Conservation (phyloP, 1,140 invertebrate species). For the Paraescarpia echinospica region DNA sequence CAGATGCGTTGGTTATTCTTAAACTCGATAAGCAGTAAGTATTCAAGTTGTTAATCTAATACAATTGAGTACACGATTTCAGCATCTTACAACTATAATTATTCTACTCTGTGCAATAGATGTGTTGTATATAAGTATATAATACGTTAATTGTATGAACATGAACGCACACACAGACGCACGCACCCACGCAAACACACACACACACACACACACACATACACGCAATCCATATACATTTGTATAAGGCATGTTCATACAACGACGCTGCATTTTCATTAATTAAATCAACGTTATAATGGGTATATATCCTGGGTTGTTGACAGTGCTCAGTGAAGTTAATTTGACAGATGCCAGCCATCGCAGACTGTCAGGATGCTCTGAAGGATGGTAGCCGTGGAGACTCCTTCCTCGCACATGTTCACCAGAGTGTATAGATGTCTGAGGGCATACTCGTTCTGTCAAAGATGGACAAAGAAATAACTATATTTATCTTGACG, state of each 20-base stretch:
- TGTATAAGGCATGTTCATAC: background rate
- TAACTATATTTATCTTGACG: background rate
- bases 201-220: no score
- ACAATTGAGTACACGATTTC: no score
- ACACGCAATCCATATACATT: no score
- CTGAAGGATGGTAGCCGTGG: background rate
- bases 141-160: no score
- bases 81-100: no score
- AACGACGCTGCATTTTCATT: background rate
- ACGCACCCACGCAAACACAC: no score
- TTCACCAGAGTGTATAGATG: slow-evolving; percentile 60
- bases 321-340: background rate
- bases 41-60: no score
- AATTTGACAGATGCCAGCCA: background rate
- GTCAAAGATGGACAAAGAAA: slow-evolving; percentile 29
- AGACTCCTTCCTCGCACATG: slow-evolving; percentile 55
- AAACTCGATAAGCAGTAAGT: no score
- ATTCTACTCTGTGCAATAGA: no score
- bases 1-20: no score
- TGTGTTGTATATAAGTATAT: no score
- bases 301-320: background rate
- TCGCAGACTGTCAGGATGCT: background rate
- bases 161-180: no score
- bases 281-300: background rate
- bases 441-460: slow-evolving; percentile 59